A percentile compares a stretch with the other conserved stretches of the same genome.
These are phyloP conservation scores for Lasioglossum malachurum DNA, from an alignment of 2,888 invertebrate genomes.

Conservation along the genomic window DNA sequence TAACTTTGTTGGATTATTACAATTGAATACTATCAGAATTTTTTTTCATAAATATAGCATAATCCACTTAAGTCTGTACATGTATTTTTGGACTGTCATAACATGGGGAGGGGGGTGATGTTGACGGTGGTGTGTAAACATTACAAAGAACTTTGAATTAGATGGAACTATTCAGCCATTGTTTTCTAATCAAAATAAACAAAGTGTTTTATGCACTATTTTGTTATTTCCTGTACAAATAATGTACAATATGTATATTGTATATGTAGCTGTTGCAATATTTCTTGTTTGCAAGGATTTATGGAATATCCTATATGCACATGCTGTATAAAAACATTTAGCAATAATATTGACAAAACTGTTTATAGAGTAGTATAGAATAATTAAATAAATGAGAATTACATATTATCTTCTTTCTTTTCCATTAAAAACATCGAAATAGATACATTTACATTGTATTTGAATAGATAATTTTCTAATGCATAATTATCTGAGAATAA, in stretches of 20 bases:
- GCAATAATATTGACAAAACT: too few species aligned
- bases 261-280: neutral
- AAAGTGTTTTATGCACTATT: neutral
- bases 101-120: neutral
- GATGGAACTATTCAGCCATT: neutral
- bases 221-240: neutral
- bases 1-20: neutral
- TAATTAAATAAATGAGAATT: too few species aligned
- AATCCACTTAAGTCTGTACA: neutral
- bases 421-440: too few species aligned
- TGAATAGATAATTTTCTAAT: neutral
- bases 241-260: neutral
- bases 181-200: neutral
- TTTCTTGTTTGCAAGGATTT: neutral
- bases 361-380: too few species aligned
- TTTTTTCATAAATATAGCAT: neutral
- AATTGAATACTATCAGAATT: neutral
- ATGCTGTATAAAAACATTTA: neutral
- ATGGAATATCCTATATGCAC: neutral
- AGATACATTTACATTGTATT: neutral
- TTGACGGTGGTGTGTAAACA: neutral
- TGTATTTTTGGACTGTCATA: neutral
- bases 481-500: neutral
- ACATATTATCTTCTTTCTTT: too few species aligned
- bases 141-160: neutral